These are phyloP conservation scores for Amphiprion ocellaris DNA, from an alignment of 2,113 vertebrate genomes.

Conservation along the genomic window DNA sequence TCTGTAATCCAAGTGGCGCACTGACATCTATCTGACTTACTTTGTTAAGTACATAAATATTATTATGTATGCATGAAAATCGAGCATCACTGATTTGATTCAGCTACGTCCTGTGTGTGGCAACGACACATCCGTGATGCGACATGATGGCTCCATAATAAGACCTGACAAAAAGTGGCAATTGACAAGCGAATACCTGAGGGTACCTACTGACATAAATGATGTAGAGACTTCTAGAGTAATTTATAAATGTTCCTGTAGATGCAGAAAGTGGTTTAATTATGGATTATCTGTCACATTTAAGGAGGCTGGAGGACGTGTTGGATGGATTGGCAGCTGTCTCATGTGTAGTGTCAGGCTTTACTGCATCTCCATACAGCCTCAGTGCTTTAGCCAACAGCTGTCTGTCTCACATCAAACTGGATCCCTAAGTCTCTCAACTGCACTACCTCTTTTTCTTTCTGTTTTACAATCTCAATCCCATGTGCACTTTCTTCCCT, in stretches of 20 bases:
- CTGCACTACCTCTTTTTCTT: constrained; percentile 26
- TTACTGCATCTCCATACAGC: constrained; percentile 45
- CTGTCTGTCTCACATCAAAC: constrained; percentile 49
- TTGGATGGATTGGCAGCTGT: constrained; percentile 44
- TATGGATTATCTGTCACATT: constrained; percentile 46
- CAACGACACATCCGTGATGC: neutral
- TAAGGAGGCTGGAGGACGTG: constrained; percentile 8
- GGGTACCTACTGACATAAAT: neutral
- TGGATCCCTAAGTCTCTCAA: constrained; percentile 13
- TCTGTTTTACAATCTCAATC: constrained; percentile 20
- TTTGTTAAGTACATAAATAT: neutral
- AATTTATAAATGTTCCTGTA: constrained; percentile 36
- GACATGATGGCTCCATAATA: constrained; percentile 3
- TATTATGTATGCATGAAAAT: neutral
- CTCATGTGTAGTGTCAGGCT: constrained; percentile 28
- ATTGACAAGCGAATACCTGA: constrained; percentile 34
- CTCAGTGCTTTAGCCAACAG: constrained; percentile 15
- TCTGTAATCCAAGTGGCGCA: neutral
- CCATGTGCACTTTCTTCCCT: constrained; percentile 2
- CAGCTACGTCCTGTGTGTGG: neutral
- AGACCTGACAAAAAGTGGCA: constrained; percentile 17
- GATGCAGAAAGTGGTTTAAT: constrained; percentile 37
- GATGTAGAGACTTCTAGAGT: neutral
- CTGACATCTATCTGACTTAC: neutral
- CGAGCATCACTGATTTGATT: neutral